Percentiles rank a stretch among this genome's conserved stretches.
These are phyloP conservation scores for Drosophila mimetica DNA, from an alignment of 2,888 invertebrate species.

Conservation along the genomic window DNA sequence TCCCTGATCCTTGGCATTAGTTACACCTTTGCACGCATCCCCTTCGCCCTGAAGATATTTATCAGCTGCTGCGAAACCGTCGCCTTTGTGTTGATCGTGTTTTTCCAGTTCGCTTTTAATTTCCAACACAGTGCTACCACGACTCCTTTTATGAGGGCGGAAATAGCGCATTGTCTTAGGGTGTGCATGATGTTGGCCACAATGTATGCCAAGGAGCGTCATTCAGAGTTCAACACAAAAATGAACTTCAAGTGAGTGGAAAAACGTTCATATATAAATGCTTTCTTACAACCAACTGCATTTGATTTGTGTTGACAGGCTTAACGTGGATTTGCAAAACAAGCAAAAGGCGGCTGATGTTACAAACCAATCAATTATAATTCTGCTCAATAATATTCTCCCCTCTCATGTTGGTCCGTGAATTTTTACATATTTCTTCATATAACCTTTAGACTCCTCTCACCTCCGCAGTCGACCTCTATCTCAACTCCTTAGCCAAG, in stretches of 20 bases:
- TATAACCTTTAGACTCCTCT: no score
- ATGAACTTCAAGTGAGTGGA: conserved; percentile 89
- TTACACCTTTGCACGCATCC: conserved; percentile 93
- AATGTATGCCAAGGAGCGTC: conserved; percentile 93
- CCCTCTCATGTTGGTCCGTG: conserved; percentile 94
- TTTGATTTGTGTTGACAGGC: neutral
- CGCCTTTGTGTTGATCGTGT: conserved; percentile 89
- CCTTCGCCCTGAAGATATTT: conserved; percentile 90
- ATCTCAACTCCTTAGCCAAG: conserved; percentile 87
- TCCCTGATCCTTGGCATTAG: conserved; percentile 87
- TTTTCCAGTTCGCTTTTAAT: conserved; percentile 86
- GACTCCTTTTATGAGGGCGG: conserved; percentile 88
- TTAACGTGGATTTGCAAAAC: conserved; percentile 87
- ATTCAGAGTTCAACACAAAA: conserved; percentile 94
- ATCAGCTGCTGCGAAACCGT: conserved; percentile 86
- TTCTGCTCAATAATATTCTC: conserved; percentile 95
- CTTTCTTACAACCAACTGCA: no score
- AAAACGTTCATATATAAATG: no score
- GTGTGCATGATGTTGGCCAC: conserved; percentile 90
- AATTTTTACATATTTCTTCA: no score
- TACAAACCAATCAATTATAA: conserved; percentile 93
- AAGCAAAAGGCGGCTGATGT: conserved; percentile 94
- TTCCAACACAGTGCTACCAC: conserved; percentile 88
- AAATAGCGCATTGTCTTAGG: conserved; percentile 89
- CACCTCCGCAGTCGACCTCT: conserved; percentile 33